Conservation (phyloP, 2,888 invertebrate species). For the Caenorhabditis sulstoni region DNA sequence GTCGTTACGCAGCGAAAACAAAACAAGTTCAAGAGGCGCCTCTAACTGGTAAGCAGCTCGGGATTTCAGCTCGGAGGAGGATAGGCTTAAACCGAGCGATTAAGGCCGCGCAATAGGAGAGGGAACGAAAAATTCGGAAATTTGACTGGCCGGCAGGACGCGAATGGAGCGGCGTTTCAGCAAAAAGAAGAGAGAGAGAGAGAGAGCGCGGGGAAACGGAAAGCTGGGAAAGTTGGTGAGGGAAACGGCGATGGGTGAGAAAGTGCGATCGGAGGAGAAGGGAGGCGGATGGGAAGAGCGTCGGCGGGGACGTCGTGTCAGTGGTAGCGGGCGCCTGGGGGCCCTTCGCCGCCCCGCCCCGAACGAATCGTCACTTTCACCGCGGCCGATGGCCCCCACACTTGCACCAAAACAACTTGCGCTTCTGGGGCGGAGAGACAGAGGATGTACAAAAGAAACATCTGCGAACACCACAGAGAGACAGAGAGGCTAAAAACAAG, state of each 20-base stretch:
- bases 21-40: slow-evolving; percentile 34
- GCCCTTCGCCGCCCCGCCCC: slow-evolving; percentile 25
- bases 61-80: slow-evolving; percentile 28
- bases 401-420: slow-evolving; percentile 49
- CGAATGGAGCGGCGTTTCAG: slow-evolving; percentile 2
- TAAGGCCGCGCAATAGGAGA: neutral
- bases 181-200: slow-evolving; percentile 2
- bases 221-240: slow-evolving; percentile 47
- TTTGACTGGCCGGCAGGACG: neutral
- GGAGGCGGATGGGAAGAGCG: neutral
- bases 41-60: slow-evolving; percentile 29
- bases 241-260: slow-evolving; percentile 13
- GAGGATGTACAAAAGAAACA: slow-evolving; percentile 52
- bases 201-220: slow-evolving; percentile 11
- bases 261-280: slow-evolving; percentile 3
- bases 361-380: slow-evolving; percentile 48
- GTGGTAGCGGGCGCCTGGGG: slow-evolving; percentile 13
- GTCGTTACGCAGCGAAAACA: slow-evolving; percentile 10
- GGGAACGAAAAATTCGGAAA: slow-evolving; percentile 7
- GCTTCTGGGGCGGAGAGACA: slow-evolving; percentile 7
- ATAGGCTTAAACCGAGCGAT: slow-evolving; percentile 28
- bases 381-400: slow-evolving; percentile 14
- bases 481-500: slow-evolving; percentile 41
- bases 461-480: slow-evolving; percentile 42
- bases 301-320: too few species aligned